A percentile compares a stretch with the other conserved stretches of the same genome.
Conservation (phyloP, 2,113 vertebrate species). For the Clupea harengus region DNA sequence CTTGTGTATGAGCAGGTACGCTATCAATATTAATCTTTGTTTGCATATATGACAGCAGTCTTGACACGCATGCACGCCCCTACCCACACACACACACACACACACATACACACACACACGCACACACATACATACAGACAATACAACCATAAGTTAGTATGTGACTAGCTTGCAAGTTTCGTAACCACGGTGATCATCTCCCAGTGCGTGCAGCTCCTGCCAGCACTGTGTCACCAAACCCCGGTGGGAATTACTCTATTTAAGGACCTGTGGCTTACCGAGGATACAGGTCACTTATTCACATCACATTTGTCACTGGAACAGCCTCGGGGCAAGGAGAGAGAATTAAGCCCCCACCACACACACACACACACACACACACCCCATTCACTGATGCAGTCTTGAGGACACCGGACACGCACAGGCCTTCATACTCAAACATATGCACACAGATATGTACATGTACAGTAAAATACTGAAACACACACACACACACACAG, state of each 20-base stretch:
- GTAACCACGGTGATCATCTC: not conserved
- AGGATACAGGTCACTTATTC: not conserved
- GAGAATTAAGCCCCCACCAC: not conserved
- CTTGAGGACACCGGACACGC: too few species aligned
- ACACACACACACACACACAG: too few species aligned
- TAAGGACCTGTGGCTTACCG: conserved; percentile 31
- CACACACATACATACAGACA: not conserved
- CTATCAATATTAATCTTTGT: not conserved
- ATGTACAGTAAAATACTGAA: too few species aligned
- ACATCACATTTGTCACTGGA: not conserved
- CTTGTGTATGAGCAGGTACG: not conserved
- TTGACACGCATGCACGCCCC: not conserved
- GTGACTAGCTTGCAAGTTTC: not conserved
- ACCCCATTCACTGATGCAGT: too few species aligned
- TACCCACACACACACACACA: not conserved
- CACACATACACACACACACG: not conserved
- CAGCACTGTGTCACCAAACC: not conserved
- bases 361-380: conserved; percentile 12
- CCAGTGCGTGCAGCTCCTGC: not conserved
- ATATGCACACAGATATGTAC: too few species aligned
- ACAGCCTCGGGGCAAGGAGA: not conserved
- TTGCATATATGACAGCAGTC: not conserved
- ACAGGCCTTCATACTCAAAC: too few species aligned
- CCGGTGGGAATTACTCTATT: conserved; percentile 40
- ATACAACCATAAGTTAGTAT: not conserved